phyloP scores from a whole-genome alignment of 2,797 vertebrate genomes.

The Xenops minutus region DNA sequence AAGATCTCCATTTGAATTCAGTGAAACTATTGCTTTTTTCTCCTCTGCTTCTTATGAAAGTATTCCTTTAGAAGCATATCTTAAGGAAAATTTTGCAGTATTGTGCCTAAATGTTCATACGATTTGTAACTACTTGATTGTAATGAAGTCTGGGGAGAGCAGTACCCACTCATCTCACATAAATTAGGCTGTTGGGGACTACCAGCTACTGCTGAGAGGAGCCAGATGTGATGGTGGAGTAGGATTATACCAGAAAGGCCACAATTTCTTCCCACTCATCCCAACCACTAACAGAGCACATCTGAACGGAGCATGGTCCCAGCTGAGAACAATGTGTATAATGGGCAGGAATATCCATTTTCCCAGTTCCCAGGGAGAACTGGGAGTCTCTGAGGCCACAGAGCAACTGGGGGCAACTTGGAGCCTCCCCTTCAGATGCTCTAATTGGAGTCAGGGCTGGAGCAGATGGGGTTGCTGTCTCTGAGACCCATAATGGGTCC shows the following conservation, averaged over 20 bases:
- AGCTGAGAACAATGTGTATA: background rate
- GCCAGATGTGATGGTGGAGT: background rate
- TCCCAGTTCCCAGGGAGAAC: background rate
- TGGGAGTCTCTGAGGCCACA: background rate
- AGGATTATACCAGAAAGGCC: background rate
- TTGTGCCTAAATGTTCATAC: background rate
- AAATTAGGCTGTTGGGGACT: background rate
- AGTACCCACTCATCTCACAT: background rate
- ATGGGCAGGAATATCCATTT: background rate
- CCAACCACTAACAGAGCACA: background rate
- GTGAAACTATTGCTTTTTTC: background rate
- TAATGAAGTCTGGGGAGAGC: background rate
- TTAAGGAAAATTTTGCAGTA: background rate
- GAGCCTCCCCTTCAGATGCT: background rate
- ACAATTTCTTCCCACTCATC: background rate
- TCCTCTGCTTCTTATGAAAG: background rate
- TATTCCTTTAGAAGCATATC: background rate
- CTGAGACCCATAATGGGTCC: background rate
- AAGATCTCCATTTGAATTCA: background rate
- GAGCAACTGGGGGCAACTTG: background rate
- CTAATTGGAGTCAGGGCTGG: background rate
- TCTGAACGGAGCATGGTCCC: rapidly evolving
- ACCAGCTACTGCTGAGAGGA: background rate
- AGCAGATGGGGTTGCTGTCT: conserved; percentile 1
- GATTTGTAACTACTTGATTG: background rate